Evolutionary conservation across 2,797 vertebrate genomes (phyloP).

Genomic region (Ceyx erithaca): DNA sequence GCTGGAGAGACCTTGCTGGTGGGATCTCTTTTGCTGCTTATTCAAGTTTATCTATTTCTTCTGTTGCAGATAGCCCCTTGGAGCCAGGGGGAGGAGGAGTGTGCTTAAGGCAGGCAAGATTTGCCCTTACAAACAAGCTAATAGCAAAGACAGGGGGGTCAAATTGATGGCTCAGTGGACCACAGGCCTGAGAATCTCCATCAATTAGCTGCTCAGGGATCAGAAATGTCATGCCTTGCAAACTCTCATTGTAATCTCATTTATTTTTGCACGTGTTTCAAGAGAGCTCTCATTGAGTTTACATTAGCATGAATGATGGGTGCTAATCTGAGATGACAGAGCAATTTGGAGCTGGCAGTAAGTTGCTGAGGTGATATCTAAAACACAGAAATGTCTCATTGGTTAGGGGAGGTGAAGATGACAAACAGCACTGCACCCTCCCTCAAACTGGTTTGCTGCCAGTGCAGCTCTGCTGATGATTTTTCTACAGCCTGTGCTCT

Average conservation of each 20-base stretch:
- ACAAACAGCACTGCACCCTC: background rate
- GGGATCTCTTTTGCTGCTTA: background rate
- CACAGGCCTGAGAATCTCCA: background rate
- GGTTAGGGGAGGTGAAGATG: background rate
- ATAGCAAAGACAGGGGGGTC: background rate
- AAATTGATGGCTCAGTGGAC: background rate
- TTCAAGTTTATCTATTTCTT: background rate
- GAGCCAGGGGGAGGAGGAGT: background rate
- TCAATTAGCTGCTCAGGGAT: background rate
- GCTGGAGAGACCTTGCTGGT: background rate
- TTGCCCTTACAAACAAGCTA: background rate
- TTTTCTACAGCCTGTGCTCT: background rate
- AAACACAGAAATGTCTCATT: slow-evolving; percentile 37
- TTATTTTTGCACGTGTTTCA: slow-evolving; percentile 30
- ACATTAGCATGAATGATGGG: slow-evolving; percentile 47
- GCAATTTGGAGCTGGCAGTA: slow-evolving; percentile 42
- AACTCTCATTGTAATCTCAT: slow-evolving; percentile 32
- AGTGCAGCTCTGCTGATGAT: background rate
- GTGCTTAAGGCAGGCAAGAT: slow-evolving; percentile 28
- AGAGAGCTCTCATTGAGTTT: slow-evolving; percentile 36
- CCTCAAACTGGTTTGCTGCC: background rate
- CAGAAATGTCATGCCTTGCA: background rate
- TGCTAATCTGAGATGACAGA: slow-evolving; percentile 51
- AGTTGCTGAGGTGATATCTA: slow-evolving; percentile 27
- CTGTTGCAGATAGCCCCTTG: background rate